These are phyloP conservation scores for Ichneumoninae sp. DNA, from an alignment of 2,888 invertebrate species.

Conservation along the genomic window DNA sequence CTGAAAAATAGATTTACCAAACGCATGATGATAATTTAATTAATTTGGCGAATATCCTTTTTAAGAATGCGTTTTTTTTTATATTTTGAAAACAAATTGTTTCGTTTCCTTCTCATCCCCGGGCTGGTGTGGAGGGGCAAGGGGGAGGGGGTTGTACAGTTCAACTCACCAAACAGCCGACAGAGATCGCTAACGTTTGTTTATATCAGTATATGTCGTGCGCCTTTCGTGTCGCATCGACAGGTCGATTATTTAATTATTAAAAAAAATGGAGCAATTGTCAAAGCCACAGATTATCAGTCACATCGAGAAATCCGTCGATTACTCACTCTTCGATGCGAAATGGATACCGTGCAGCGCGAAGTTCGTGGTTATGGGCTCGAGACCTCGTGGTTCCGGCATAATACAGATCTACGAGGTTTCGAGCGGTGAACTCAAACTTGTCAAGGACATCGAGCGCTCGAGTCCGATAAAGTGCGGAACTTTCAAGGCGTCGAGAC, in stretches of 20 bases:
- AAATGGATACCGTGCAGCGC: conserved; percentile 98
- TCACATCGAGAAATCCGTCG: conserved; percentile 92
- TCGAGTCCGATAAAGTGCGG: conserved; percentile 96
- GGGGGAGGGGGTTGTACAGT: not conserved
- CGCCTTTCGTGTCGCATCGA: not conserved
- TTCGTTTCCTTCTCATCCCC: not conserved
- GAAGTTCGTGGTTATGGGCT: conserved; percentile 95
- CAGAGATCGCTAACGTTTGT: conserved; percentile 56
- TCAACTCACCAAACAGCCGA: conserved; percentile 9
- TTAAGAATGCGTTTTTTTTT: not conserved
- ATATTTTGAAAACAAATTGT: not conserved
- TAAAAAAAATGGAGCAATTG: conserved; percentile 85
- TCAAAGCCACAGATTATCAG: conserved; percentile 96
- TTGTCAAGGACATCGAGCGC: conserved; percentile 91
- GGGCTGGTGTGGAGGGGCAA: too few relatives aligned
- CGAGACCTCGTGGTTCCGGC: conserved; percentile 93
- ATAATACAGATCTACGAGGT: conserved; percentile 93
- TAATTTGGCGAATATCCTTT: not conserved
- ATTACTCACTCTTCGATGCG: conserved; percentile 95
- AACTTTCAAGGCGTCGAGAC: conserved; percentile 95
- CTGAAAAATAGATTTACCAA: not conserved
- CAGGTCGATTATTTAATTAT: not conserved
- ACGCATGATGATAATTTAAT: not conserved
- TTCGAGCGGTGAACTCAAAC: conserved; percentile 89
- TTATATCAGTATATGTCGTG: conserved; percentile 31